Evolutionary conservation across 2,888 invertebrate genomes (phyloP).

Genomic region (Timandra comae): DNA sequence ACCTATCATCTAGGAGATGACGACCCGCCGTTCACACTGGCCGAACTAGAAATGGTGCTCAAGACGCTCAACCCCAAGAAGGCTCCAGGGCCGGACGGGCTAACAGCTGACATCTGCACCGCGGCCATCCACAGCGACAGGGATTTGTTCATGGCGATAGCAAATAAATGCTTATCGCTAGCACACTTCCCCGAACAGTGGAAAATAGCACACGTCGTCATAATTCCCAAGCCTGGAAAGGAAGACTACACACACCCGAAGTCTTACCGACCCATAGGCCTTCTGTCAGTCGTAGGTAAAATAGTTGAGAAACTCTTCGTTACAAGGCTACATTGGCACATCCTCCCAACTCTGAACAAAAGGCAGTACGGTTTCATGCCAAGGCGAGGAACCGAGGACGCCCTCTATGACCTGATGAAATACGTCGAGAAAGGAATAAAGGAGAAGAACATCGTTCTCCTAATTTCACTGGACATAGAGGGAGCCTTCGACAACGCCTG

Average conservation of each 20-base stretch:
- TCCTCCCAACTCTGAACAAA: background rate
- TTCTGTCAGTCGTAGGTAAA: constrained; percentile 18
- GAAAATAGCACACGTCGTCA: constrained; percentile 16
- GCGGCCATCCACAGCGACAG: constrained; percentile 6
- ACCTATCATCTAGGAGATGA: background rate
- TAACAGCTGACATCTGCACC: constrained; percentile 24
- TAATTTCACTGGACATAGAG: too few relatives aligned
- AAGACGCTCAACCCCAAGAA: constrained; percentile 15
- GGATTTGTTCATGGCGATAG: constrained; percentile 10
- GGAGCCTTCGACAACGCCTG: too few relatives aligned
- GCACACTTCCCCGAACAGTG: constrained; percentile 12
- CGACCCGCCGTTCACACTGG: constrained; percentile 17
- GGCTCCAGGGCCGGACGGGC: constrained; percentile 20
- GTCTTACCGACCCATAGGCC: constrained; percentile 20
- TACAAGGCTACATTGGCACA: background rate
- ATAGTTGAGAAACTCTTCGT: constrained; percentile 5
- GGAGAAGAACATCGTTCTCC: background rate
- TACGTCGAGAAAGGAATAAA: background rate
- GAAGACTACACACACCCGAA: constrained; percentile 16
- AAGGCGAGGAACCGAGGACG: constrained; percentile 3
- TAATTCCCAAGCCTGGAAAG: constrained; percentile 18
- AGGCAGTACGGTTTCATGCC: constrained; percentile 4
- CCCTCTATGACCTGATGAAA: constrained; percentile 2
- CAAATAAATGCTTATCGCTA: constrained; percentile 14
- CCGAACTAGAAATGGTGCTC: constrained; percentile 6